Evolutionary conservation across 1,140 invertebrate species (phyloP).

Genomic region (Halictus rubicundus): DNA sequence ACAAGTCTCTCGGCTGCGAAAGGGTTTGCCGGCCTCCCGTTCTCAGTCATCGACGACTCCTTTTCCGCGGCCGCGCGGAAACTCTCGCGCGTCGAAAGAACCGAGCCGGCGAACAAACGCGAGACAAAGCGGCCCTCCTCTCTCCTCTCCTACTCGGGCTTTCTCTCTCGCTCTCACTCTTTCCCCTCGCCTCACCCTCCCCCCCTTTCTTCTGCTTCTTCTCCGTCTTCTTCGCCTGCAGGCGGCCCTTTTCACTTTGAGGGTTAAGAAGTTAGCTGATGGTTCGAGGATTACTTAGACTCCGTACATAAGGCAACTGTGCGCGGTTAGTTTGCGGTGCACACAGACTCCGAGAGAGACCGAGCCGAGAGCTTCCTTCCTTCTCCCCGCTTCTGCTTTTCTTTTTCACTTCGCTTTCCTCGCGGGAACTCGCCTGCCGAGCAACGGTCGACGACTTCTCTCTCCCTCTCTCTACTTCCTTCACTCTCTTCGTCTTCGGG

Average conservation of each 20-base stretch:
- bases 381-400: conserved; percentile 1
- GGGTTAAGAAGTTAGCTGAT: conserved; percentile 64
- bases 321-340: conserved; percentile 49
- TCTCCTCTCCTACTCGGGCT: neutral
- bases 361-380: conserved; percentile 26
- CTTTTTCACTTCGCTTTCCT: neutral
- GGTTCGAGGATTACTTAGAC: conserved; percentile 66
- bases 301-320: conserved; percentile 59
- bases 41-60: conserved; percentile 28
- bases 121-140: conserved; percentile 12
- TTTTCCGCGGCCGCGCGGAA: conserved; percentile 41
- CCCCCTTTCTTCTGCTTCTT: no score
- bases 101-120: conserved; percentile 27
- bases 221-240: conserved; percentile 13
- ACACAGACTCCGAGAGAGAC: conserved; percentile 29
- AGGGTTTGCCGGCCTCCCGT: conserved; percentile 25
- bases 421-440: neutral
- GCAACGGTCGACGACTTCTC: neutral
- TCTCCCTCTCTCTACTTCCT: neutral
- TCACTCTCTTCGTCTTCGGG: no score
- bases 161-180: neutral
- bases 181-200: neutral
- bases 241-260: conserved; percentile 63
- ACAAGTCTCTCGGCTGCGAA: conserved; percentile 52
- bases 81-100: conserved; percentile 21